These are phyloP conservation scores for Naja naja DNA, from an alignment of 2,113 vertebrate genomes.

Conservation along the genomic window DNA sequence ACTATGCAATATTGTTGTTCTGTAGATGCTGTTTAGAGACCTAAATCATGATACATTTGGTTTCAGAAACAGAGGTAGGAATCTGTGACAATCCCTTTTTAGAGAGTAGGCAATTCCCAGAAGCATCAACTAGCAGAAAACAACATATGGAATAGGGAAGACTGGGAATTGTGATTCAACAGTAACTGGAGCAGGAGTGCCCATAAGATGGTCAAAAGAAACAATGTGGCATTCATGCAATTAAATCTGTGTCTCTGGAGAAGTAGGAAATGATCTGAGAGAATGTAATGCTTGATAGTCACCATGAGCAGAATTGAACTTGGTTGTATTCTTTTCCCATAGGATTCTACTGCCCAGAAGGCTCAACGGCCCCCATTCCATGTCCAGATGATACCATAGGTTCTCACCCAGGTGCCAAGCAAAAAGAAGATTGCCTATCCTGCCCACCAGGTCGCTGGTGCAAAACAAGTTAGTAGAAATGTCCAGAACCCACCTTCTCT, in stretches of 20 bases:
- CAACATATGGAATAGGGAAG: not conserved
- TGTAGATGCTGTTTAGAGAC: not conserved
- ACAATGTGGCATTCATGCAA: not conserved
- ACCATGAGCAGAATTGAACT: not conserved
- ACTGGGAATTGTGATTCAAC: not conserved
- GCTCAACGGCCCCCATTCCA: slow-evolving; percentile 66
- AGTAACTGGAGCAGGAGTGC: not conserved
- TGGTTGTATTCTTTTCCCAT: not conserved
- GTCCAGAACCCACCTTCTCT: not conserved
- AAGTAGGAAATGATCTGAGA: not conserved
- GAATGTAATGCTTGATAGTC: not conserved
- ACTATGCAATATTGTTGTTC: not conserved
- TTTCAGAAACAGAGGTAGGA: not conserved
- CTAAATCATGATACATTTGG: not conserved
- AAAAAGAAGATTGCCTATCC: slow-evolving; percentile 76
- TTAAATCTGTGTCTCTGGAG: not conserved
- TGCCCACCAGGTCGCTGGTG: slow-evolving; percentile 84
- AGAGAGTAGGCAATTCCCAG: not conserved
- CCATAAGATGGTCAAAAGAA: not conserved
- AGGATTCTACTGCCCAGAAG: slow-evolving; percentile 88
- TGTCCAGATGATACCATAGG: slow-evolving; percentile 82
- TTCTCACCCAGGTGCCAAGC: slow-evolving; percentile 68
- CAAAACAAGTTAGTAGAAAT: slow-evolving; percentile 71
- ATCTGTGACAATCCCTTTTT: not conserved
- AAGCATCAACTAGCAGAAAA: not conserved